Evolutionary conservation across 2,888 invertebrate species (phyloP).

Genomic region (Ophion slaviceki): DNA sequence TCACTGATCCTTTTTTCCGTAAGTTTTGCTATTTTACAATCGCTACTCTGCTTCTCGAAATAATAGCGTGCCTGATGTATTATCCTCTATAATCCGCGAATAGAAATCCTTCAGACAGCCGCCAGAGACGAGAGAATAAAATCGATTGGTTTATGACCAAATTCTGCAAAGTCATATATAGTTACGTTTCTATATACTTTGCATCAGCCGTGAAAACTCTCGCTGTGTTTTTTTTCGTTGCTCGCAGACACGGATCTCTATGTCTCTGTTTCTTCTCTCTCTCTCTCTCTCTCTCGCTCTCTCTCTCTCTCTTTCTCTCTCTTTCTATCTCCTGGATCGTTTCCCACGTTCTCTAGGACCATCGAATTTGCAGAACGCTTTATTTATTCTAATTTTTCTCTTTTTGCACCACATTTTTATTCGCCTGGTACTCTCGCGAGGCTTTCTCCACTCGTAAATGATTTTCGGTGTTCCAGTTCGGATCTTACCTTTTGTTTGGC

Average conservation of each 20-base stretch:
- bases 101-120: constrained; percentile 41
- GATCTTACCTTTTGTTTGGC: not conserved
- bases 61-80: constrained; percentile 38
- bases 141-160: constrained; percentile 51
- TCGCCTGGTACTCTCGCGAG: not conserved
- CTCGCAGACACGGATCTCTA: too few relatives aligned
- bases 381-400: constrained; percentile 28
- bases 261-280: not conserved
- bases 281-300: not conserved
- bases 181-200: constrained; percentile 20
- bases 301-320: constrained; percentile 3
- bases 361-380: constrained; percentile 21
- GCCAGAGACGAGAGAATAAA: constrained; percentile 39
- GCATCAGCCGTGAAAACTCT: constrained; percentile 40
- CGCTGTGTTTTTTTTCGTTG: not conserved
- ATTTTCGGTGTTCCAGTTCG: constrained; percentile 27
- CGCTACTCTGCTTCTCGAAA: not conserved
- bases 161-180: constrained; percentile 38
- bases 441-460: constrained; percentile 64
- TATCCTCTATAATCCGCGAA: constrained; percentile 53
- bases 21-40: constrained; percentile 33
- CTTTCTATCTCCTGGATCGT: constrained; percentile 3
- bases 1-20: not conserved
- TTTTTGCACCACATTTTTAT: constrained; percentile 20
- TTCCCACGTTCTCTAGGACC: constrained; percentile 54